A percentile compares a stretch with the other conserved stretches of the same genome.
phyloP scores from a whole-genome alignment of 2,888 invertebrate species.

The Drosophila hamatofila region DNA sequence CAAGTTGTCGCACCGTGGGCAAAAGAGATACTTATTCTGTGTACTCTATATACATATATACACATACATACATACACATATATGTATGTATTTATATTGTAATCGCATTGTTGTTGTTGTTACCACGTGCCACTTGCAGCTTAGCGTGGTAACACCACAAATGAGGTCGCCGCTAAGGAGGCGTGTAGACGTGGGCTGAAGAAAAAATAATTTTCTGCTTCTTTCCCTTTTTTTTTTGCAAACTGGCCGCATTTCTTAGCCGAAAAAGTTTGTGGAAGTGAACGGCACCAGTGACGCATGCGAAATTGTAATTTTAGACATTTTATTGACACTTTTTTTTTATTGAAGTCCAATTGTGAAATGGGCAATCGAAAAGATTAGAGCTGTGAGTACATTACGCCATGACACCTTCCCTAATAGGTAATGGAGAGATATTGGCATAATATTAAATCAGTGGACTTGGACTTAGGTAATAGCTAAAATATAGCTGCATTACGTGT shows the following conservation, averaged over 20 bases:
- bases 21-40: constrained; percentile 20
- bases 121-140: constrained; percentile 68
- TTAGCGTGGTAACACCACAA: constrained; percentile 54
- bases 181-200: constrained; percentile 45
- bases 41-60: background rate
- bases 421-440: background rate
- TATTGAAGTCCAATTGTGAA: constrained; percentile 31
- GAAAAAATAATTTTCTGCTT: background rate
- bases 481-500: background rate
- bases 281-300: constrained; percentile 47
- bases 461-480: background rate
- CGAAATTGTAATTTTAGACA: constrained; percentile 38
- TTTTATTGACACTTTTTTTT: constrained; percentile 43
- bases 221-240: constrained; percentile 29
- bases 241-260: constrained; percentile 58
- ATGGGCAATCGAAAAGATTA: constrained; percentile 39
- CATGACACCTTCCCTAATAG: constrained; percentile 9
- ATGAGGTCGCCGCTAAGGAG: constrained; percentile 52
- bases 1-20: constrained; percentile 67
- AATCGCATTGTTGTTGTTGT: constrained; percentile 47
- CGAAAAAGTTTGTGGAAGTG: constrained; percentile 26
- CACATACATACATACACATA: no score
- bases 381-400: constrained; percentile 27
- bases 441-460: background rate
- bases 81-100: constrained; percentile 9